phyloP scores from a whole-genome alignment of 2,113 vertebrate genomes.

The Cacatua alba region DNA sequence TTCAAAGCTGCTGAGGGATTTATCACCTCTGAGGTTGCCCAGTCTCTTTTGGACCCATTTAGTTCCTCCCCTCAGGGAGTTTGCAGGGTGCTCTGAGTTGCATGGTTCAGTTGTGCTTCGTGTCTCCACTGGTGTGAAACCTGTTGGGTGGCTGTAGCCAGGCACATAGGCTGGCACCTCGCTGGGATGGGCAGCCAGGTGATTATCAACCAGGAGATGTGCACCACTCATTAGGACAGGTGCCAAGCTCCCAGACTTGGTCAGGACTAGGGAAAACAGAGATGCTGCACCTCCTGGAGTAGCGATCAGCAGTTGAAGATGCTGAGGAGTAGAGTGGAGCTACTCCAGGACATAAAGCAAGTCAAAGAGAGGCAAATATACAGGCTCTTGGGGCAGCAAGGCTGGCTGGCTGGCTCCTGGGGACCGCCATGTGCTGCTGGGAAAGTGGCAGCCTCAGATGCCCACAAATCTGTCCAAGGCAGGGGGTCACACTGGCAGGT shows the following conservation, averaged over 20 bases:
- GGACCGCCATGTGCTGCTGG: fast-evolving
- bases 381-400: no score
- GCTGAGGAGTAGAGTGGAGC: not conserved
- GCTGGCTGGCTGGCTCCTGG: not conserved
- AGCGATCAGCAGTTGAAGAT: not conserved
- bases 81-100: fast-evolving
- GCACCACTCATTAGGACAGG: not conserved
- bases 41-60: not conserved
- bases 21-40: not conserved
- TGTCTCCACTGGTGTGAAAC: not conserved
- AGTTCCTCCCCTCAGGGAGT: fast-evolving
- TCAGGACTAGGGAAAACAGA: not conserved
- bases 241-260: not conserved
- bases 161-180: not conserved
- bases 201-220: not conserved
- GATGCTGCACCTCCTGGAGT: not conserved
- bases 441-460: not conserved
- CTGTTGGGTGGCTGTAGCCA: not conserved
- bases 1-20: not conserved
- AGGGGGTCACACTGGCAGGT: not conserved
- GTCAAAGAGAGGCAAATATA: not conserved
- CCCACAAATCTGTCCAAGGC: fast-evolving
- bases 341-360: not conserved
- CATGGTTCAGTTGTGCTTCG: not conserved
- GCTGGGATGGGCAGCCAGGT: not conserved